These are phyloP conservation scores for Drosophila mimica DNA, from an alignment of 2,888 invertebrate genomes.

Conservation along the genomic window DNA sequence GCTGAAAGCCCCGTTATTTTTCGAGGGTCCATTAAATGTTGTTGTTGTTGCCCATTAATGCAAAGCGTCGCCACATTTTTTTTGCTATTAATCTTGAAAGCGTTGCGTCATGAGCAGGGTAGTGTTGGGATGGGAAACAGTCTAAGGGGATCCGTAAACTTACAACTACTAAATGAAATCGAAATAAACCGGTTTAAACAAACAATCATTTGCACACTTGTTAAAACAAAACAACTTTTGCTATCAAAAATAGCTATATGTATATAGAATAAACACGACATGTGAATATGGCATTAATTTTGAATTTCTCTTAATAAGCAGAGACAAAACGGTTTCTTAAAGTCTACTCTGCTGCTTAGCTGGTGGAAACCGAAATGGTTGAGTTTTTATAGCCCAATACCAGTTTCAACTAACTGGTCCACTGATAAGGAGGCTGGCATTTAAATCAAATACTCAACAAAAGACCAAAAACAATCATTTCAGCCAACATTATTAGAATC, in stretches of 20 bases:
- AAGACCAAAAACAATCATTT: not conserved
- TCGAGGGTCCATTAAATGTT: slow-evolving; percentile 1
- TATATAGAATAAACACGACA: not conserved
- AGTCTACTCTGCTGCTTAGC: not conserved
- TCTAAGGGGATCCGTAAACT: not conserved
- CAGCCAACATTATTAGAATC: slow-evolving; percentile 7
- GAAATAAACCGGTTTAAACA: slow-evolving; percentile 62
- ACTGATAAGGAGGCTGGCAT: slow-evolving; percentile 55
- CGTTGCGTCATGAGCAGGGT: slow-evolving; percentile 24
- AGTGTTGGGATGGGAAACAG: not conserved
- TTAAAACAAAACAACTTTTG: not conserved
- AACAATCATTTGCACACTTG: slow-evolving; percentile 37
- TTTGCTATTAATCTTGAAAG: slow-evolving; percentile 53
- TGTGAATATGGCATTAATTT: not conserved
- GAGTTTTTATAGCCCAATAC: slow-evolving; percentile 67
- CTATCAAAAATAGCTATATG: not conserved
- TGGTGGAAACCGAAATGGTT: slow-evolving; percentile 57
- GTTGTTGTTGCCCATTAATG: slow-evolving; percentile 28
- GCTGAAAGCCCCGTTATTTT: slow-evolving; percentile 10
- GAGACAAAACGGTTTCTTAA: not conserved
- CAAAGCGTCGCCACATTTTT: slow-evolving; percentile 31
- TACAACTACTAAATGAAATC: slow-evolving; percentile 36
- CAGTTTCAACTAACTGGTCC: slow-evolving; percentile 66
- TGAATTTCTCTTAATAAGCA: slow-evolving; percentile 24
- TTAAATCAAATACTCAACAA: not conserved